Evolutionary conservation across 2,888 invertebrate genomes (phyloP).

Genomic region (Heliothis peltigera): DNA sequence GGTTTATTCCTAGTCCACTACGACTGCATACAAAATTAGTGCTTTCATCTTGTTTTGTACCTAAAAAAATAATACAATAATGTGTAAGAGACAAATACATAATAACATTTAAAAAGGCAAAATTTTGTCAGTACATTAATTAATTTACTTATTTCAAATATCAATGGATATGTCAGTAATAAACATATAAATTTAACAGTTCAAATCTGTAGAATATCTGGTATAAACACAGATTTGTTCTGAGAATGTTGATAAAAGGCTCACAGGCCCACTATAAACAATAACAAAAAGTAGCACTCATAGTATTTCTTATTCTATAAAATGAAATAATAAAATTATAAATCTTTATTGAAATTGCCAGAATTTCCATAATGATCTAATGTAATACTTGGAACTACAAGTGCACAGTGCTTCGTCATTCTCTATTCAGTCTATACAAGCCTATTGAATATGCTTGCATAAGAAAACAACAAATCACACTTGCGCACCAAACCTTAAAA

Average conservation of each 20-base stretch:
- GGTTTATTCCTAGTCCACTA: conserved; percentile 80
- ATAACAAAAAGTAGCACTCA: conserved; percentile 61
- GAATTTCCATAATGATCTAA: conserved; percentile 40
- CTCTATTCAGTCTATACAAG: conserved; percentile 52
- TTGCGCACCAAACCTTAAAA: conserved; percentile 28
- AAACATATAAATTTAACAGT: conserved; percentile 48
- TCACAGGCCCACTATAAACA: conserved; percentile 61
- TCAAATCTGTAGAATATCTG: conserved; percentile 52
- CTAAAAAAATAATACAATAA: conserved; percentile 75
- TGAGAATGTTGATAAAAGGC: conserved; percentile 39
- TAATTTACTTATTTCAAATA: conserved; percentile 58
- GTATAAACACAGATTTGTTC: conserved; percentile 54
- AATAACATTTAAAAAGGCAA: conserved; percentile 62
- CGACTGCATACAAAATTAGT: conserved; percentile 80
- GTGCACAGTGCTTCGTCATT: conserved; percentile 39
- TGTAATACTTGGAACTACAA: conserved; percentile 28
- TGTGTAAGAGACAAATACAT: conserved; percentile 58
- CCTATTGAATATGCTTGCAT: conserved; percentile 43
- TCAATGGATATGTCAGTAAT: conserved; percentile 61
- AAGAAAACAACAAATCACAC: conserved; percentile 35
- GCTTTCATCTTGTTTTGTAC: conserved; percentile 76
- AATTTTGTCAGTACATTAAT: conserved; percentile 62
- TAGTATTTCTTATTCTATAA: conserved; percentile 40
- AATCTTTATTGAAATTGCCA: conserved; percentile 38
- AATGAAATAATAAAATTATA: conserved; percentile 25